Evolutionary conservation across 2,113 vertebrate genomes (phyloP).

Genomic region (Phaetusa simplex): DNA sequence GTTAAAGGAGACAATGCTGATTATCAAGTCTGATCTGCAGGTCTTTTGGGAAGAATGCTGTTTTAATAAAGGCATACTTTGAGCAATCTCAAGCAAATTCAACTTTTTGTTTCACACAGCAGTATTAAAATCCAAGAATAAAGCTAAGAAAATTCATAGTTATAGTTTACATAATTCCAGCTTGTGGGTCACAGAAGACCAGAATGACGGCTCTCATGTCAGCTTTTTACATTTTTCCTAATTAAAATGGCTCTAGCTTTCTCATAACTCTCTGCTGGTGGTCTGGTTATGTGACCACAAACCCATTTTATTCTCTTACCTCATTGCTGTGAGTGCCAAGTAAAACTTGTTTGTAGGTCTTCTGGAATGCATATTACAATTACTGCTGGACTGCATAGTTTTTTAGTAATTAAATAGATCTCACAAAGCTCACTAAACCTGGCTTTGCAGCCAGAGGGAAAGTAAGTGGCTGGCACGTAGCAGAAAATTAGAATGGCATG

Average conservation of each 20-base stretch:
- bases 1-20: background rate
- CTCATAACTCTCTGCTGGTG: constrained; percentile 45
- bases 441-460: background rate
- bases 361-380: constrained; percentile 42
- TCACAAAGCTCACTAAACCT: constrained; percentile 19
- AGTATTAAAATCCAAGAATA: background rate
- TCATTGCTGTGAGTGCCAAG: constrained; percentile 59
- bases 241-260: constrained; percentile 23
- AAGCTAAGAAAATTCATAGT: constrained; percentile 1
- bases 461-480: background rate
- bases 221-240: constrained; percentile 35
- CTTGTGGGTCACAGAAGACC: background rate
- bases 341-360: constrained; percentile 49
- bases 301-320: constrained; percentile 61
- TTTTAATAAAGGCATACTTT: background rate
- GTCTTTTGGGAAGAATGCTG: background rate
- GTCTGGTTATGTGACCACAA: constrained; percentile 55
- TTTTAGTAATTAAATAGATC: constrained; percentile 21
- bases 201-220: background rate
- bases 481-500: constrained; percentile 39
- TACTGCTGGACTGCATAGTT: constrained; percentile 34
- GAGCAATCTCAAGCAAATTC: background rate
- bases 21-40: background rate
- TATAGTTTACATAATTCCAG: background rate
- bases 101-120: background rate